Percentiles rank a stretch among this genome's conserved stretches.
Evolutionary conservation across 2,797 vertebrate species (phyloP).

Genomic region (Gallinago stenura): DNA sequence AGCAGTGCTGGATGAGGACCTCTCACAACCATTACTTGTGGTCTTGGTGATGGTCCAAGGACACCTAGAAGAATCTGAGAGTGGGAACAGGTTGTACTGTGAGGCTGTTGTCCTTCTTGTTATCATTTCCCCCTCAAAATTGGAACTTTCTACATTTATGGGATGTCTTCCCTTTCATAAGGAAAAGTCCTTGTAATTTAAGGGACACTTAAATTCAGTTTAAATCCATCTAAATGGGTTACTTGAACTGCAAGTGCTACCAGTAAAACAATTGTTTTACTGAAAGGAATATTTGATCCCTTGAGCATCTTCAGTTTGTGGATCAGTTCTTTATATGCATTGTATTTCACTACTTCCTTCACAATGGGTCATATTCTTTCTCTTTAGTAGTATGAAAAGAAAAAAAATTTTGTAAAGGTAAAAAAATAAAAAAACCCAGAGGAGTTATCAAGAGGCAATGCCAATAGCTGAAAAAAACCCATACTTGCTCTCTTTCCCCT

Average conservation of each 20-base stretch:
- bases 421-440: neutral
- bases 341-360: neutral
- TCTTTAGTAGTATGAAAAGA: neutral
- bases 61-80: neutral
- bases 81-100: neutral
- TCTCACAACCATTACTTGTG: fast-evolving
- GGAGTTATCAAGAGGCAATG: neutral
- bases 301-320: neutral
- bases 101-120: neutral
- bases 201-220: neutral
- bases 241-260: neutral
- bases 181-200: neutral
- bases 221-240: neutral
- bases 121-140: fast-evolving
- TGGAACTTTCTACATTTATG: neutral
- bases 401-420: neutral
- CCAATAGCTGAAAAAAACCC: neutral
- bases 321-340: neutral
- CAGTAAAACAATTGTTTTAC: neutral
- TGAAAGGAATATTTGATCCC: neutral
- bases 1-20: neutral
- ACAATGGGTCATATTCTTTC: neutral
- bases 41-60: neutral
- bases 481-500: neutral
- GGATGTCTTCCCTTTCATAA: neutral